Base-by-base conservation (phyloP, 2,113 vertebrate genomes). In the Pangasianodon hypophthalmus region DNA sequence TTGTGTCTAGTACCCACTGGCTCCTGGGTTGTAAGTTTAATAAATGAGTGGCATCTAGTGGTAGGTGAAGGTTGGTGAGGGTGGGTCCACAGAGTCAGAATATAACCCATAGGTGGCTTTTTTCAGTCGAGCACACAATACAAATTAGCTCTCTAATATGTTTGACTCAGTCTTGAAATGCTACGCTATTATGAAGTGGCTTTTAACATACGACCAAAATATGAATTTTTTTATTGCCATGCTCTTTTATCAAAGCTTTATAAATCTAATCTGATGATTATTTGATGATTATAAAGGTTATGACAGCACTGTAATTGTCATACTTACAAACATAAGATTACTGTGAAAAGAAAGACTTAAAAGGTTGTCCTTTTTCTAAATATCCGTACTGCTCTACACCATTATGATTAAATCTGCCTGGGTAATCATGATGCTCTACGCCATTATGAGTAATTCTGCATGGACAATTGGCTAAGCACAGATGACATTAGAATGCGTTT, bases 41-140 rank as follows among this genome's bases (percentile, higher is more conserved):
- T 94, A 95, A 89, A 94, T 93, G 93, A 95, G 88, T 84, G 91
- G 87, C 89, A 83, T 58, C 52, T 83, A 92, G 94, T 94, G 92
- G 91, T 9, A 75, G 64, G 77, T 46, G 90, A 94, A 93, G 92
- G 90, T 90, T 91, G 9, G 2, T 48, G 90, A 94, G 93, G 92
- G 90, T 90, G 91, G 9, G 6, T 48, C 75, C 37, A 52, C 18
- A 24, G 54, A 83, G 89, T 7, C n/a, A 81, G 50, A 80, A 83
- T 46, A 21, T 83, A 54, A 54, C 48, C 77, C 82, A 67, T 48
- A 24, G 6, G 1, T 60, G 37, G 18, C 37, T 21, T 48, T 11
- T 77, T 75, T 19, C 71, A 48, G 5, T 14, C 26, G 26, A 32
- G 56, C 79, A 87, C 73, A 62, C 11, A 60, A 6, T 32, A 26